Conservation (phyloP, 2,113 vertebrate genomes). For the Heterocephalus glaber region DNA sequence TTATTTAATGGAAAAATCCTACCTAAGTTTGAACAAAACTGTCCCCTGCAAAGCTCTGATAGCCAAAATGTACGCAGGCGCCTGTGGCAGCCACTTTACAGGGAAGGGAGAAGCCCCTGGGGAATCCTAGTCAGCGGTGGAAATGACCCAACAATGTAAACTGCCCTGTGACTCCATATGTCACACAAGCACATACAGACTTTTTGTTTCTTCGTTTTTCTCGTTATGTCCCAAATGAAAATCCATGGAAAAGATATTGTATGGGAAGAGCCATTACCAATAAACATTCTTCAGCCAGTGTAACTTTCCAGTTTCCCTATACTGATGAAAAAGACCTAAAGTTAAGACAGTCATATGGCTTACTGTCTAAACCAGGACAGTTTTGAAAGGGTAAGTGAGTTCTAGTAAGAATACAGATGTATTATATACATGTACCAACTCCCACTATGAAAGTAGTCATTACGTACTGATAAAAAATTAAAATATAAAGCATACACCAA, state of each 20-base stretch:
- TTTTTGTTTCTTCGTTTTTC: background rate
- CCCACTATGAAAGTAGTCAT: background rate
- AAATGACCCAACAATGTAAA: background rate
- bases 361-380: background rate
- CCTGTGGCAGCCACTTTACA: background rate
- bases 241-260: background rate
- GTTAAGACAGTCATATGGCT: background rate
- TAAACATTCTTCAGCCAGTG: background rate
- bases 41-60: background rate
- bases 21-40: background rate
- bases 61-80: background rate
- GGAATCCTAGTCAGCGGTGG: accelerated
- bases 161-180: too few relatives aligned
- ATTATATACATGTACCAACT: background rate
- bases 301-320: background rate
- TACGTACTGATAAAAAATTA: background rate
- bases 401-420: background rate
- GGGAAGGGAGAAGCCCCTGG: background rate
- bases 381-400: background rate
- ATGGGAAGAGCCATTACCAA: background rate
- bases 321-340: background rate
- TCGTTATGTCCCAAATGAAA: background rate
- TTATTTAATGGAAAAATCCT: background rate
- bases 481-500: background rate
- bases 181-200: background rate